Percentiles rank a stretch among this genome's conserved stretches.
phyloP scores from a whole-genome alignment of 2,797 vertebrate genomes.

The Dryobates pubescens region DNA sequence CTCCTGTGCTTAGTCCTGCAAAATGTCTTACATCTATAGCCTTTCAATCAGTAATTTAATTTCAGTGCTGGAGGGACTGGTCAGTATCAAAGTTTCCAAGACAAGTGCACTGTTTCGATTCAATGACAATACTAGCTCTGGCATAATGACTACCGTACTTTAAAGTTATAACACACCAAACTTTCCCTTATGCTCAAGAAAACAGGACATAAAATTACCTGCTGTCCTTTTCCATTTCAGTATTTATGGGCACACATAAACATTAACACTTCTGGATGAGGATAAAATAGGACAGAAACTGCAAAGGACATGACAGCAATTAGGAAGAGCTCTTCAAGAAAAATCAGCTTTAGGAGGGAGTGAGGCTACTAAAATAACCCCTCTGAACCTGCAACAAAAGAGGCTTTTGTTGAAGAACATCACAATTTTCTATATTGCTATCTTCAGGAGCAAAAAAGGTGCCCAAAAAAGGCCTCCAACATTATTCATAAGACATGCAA shows the following conservation, averaged over 20 bases:
- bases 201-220: slow-evolving; percentile 12
- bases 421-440: not conserved
- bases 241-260: not conserved
- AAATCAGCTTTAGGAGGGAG: not conserved
- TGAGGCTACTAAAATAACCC: not conserved
- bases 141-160: not conserved
- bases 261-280: not conserved
- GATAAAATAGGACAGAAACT: not conserved
- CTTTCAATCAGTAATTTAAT: slow-evolving; percentile 18
- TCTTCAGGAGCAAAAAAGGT: not conserved
- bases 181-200: slow-evolving; percentile 4
- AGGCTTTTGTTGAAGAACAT: not conserved
- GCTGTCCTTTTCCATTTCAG: not conserved
- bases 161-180: not conserved
- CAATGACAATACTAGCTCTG: slow-evolving; percentile 23
- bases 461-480: not conserved
- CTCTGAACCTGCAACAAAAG: not conserved
- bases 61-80: slow-evolving; percentile 8
- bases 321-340: not conserved
- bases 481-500: not conserved
- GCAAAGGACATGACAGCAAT: not conserved
- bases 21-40: not conserved
- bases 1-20: not conserved
- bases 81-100: slow-evolving; percentile 6
- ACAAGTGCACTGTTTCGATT: not conserved